Conservation (phyloP, 23 tunicate species). For the Halocynthia roretzi region DNA sequence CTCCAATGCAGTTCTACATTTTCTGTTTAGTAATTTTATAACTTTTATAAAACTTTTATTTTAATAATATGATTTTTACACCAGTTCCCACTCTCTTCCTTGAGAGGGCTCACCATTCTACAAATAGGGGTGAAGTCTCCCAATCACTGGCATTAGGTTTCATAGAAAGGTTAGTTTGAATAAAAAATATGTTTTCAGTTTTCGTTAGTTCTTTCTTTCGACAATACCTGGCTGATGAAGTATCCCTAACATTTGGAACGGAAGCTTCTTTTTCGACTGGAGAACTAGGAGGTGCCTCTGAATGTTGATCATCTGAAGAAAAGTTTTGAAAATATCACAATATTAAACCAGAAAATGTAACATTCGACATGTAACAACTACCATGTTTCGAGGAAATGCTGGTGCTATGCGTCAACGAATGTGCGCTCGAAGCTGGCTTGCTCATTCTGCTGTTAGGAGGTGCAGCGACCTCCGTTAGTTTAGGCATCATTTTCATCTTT, state of each 20-base stretch:
- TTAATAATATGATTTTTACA: no score
- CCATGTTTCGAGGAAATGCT: no score
- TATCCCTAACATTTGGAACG: background rate
- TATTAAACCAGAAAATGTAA: background rate
- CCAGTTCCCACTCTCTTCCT: no score
- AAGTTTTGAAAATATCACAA: background rate
- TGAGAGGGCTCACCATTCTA: no score
- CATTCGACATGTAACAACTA: background rate
- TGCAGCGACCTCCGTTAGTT: conserved; percentile 2
- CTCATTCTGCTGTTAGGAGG: conserved; percentile 57
- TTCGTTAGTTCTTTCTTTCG: no score
- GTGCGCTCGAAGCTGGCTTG: conserved; percentile 14
- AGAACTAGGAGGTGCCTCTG: conserved; percentile 15
- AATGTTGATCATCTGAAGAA: background rate
- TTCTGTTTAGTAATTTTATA: no score
- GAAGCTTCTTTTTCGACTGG: background rate
- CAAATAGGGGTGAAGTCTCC: no score
- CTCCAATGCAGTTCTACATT: no score
- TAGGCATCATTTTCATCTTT: conserved; percentile 19
- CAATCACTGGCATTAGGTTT: no score
- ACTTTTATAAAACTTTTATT: no score
- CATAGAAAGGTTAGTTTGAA: no score
- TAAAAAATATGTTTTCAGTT: no score
- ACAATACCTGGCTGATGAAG: conserved; percentile 14
- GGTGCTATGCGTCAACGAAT: background rate